Conservation (phyloP, 2,797 vertebrate species). For the Okamejei kenojei region DNA sequence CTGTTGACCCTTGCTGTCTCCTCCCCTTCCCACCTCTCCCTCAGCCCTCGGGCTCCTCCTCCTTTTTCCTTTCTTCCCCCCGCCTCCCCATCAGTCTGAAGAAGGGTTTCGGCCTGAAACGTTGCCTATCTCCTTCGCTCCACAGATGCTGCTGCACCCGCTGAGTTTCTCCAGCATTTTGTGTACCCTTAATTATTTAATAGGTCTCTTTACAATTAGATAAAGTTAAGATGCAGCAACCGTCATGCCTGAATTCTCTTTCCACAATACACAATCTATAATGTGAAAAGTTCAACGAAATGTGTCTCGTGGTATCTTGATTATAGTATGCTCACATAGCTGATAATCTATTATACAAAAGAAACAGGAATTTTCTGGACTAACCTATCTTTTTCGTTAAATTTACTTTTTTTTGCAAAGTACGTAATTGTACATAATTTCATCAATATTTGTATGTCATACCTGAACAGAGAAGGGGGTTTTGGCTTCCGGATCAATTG, state of each 20-base stretch:
- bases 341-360: neutral
- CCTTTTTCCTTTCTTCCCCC: no score
- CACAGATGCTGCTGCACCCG: no score
- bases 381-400: neutral
- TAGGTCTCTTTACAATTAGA: no score
- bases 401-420: neutral
- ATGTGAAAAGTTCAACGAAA: neutral
- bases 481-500: constrained; percentile 86
- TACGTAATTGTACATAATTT: no score
- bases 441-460: constrained; percentile 38
- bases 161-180: no score
- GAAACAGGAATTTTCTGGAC: neutral
- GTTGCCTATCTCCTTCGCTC: no score
- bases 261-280: neutral
- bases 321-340: neutral
- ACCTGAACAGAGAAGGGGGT: constrained; percentile 83
- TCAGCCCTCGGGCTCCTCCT: no score
- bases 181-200: no score
- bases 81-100: no score
- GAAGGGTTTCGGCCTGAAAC: no score
- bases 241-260: neutral
- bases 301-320: neutral
- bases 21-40: no score
- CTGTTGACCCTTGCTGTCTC: no score
- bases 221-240: neutral